Evolutionary conservation across 2,888 invertebrate genomes (phyloP).

Genomic region (Digitonthophagus gazella): DNA sequence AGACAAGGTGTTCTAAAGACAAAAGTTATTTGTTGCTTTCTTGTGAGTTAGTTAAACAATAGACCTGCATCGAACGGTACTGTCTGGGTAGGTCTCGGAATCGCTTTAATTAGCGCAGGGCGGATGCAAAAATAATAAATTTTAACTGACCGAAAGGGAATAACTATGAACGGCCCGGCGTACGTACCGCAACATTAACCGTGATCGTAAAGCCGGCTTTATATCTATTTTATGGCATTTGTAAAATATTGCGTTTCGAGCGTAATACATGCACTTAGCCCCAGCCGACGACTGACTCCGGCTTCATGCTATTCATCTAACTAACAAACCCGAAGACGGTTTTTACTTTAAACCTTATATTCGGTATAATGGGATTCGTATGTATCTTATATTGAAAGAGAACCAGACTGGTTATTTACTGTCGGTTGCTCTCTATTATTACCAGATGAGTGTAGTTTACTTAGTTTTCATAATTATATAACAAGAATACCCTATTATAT

Average conservation of each 20-base stretch:
- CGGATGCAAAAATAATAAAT: slow-evolving; percentile 54
- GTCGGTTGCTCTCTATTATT: background rate
- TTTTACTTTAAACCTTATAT: background rate
- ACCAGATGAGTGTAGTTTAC: too few relatives aligned
- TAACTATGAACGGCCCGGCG: slow-evolving; percentile 47
- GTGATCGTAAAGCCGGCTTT: slow-evolving; percentile 53
- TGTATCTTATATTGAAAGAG: background rate
- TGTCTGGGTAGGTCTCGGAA: slow-evolving; percentile 38
- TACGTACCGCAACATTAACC: slow-evolving; percentile 53
- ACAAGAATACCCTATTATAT: too few relatives aligned
- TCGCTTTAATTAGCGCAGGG: slow-evolving; percentile 48
- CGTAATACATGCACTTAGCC: slow-evolving; percentile 51
- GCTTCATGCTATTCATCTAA: background rate
- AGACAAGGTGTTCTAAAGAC: background rate
- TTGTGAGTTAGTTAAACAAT: too few relatives aligned
- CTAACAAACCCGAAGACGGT: background rate
- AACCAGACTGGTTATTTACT: background rate
- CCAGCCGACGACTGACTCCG: slow-evolving; percentile 24
- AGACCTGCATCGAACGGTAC: slow-evolving; percentile 26
- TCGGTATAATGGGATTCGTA: background rate
- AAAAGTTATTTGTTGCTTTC: background rate
- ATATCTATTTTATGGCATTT: slow-evolving; percentile 54
- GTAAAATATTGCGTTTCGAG: slow-evolving; percentile 54
- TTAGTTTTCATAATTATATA: too few relatives aligned
- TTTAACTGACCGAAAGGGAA: slow-evolving; percentile 52